Evolutionary conservation across 2,113 vertebrate species (phyloP), one percentile per base, ranked within the genome.

Genomic region (Hippocampus guttulatus): DNA sequence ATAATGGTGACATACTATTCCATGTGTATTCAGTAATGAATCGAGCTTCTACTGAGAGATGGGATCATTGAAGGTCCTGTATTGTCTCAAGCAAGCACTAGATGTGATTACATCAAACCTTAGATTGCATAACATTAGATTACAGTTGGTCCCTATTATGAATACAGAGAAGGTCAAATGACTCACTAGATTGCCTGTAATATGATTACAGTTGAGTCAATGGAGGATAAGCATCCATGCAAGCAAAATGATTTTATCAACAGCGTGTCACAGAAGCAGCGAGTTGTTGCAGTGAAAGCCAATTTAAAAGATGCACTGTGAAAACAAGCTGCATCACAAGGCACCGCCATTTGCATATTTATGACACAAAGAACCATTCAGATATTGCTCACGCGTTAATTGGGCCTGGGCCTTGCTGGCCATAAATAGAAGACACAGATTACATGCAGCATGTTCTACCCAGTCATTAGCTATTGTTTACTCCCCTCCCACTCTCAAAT

Each of bases 81-180:
- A 74, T 78, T 76, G 70, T 78, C 73, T 77, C 27, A 33, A 23
- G 47, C 10, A 38, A 77, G 68, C 61, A 67, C 81, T 75, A 64
- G 60, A 82, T 80, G 76, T 75, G 85, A 89, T 90, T 84, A 87
- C 78, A 84, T 81, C 76, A 77, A 81, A 82, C 82, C 81, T 85
- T 85, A 77, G 80, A 88, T 90, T 82, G 78, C 63, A 80, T 76
- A 76, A 81, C 81, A 88, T 87, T 81, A 83, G 79, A 87, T 85
- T 86, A 81, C 71, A 82, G 78, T 77, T 20, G 68, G 70, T 74
- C 58, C 68, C 76, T 75, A 81, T 82, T 64, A 83, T 86, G 81
- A 81, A 81, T 86, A 71, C 74, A 79, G 75, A 88, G 80, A 91
- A 88, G 89, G 88, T 89, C 86, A 90, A 86, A 87, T 81, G 86